Base-by-base conservation (phyloP, 2,888 invertebrate genomes). In the Eumerus sabulonum region DNA sequence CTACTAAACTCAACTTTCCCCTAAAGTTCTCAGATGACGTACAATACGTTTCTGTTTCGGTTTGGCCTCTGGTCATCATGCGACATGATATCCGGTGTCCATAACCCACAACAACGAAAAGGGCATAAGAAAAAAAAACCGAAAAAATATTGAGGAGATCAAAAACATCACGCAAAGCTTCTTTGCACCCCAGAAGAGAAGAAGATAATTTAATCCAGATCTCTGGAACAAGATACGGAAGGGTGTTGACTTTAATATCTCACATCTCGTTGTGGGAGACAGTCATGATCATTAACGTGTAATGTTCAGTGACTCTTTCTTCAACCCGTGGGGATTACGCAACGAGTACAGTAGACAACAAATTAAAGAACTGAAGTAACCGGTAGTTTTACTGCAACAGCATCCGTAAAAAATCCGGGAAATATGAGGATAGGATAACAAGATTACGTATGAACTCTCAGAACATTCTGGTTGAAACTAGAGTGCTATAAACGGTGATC, bases 191-290 rank as follows among this genome's bases (percentile, higher is more conserved):
- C 57, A 36, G 63, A 57, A 57, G 56, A 64, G n/a, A n/a, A 57
- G 45, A 64, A 57, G 63, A 63, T 64, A 72, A 72, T 72, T 72
- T 64, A 64, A 64, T 51, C 57, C 50, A 64, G 72, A 72, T 72
- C 57, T 64, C 44, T 53, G n/a, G 16, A 56, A 42, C 14, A 16
- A 56, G 72, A 72, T 72, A 72, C 63, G 63, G 51, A 59, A 38
- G 57, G 51, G 63, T 63, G 56, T 50, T 45, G 72, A 51, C 72
- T 72, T 42, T 63, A 40, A 56, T 48, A 56, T 56, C 17, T 36
- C 16, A 9, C 19, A 17, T 17, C 60, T 47, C 48, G 36, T 35
- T 17, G 62, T 14, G 40, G 54, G 48, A 62, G 42, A 36, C 35
- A 70, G 18, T 62, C 42, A 9, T 38, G 47, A 42, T 48, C 54